Evolutionary conservation across 2,888 invertebrate genomes (phyloP), one percentile per base, ranked within the genome.

Genomic region (Sceliomorpha sp.): DNA sequence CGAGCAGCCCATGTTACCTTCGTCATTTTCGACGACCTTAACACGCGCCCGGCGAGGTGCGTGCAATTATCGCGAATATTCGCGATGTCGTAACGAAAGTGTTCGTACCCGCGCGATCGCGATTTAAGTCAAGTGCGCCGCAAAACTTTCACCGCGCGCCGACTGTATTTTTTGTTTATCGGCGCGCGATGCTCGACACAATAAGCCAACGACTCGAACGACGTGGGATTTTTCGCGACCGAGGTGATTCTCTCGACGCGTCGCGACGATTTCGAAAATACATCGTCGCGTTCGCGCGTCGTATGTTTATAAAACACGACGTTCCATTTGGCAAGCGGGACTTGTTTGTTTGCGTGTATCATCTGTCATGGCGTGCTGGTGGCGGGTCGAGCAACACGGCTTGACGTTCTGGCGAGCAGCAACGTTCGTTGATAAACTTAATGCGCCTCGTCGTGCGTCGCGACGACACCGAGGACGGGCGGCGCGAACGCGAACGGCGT

Each of bases 301-400:
- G 24, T 14, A 48, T 42, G 8, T 3, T 34, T 7, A 13, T 13
- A 59, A 31, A 14, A 71, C 59, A 63, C 44, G n/a, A 32, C 68
- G 60, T 70, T 73, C 73, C 50, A 76, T 74, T 81, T 75, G 74
- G 76, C 74, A 74, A 70, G 76, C 71, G 59, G 48, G 71, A 70
- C 75, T 81, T 80, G 83, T 83, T 82, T 82, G 82, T 82, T 79
- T 83, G 83, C 77, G 79, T 47, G 76, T 78, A 79, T 81, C 80
- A 79, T 79, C 85, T 84, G 84, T 85, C 85, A 85, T 85, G 85
- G 85, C 85, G 85, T 76, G 75, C 74, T 73, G 68, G 60, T 72
- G 72, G 72, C 66, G 73, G 51, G 63, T 69, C 29, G 26, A 14
- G 48, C 48, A 26, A 14, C 36, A 9, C 51, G 44, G 45, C 42